Base-by-base conservation (phyloP, 2,113 vertebrate species). In the Prinia subflava region DNA sequence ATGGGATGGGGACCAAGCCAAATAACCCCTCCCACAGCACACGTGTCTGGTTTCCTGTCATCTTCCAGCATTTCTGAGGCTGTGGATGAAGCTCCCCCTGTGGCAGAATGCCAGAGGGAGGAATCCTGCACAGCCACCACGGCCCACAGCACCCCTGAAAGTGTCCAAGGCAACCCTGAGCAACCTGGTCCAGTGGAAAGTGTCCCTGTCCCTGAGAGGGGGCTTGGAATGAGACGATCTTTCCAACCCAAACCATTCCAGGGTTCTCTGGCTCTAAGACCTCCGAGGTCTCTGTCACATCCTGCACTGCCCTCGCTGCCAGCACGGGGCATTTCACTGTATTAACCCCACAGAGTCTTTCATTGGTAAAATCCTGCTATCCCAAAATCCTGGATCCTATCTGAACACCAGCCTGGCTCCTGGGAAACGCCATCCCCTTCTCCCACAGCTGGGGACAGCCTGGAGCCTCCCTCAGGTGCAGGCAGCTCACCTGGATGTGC, bases 401-500 rank as follows among this genome's bases (percentile, higher is more conserved):
- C 30, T 1, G 5, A 52, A 89, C 49, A 28, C 10, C 65, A 81
- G 56, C 35, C 82, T 35, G 65, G 78, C 82, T 90, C n/a, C 46
- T 33, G 49, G 47, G 41, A 81, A 60, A 76, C 7, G 12, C 37
- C 67, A 50, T 23, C 65, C 64, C 27, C 39, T 24, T 46, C 52
- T 35, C 64, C 59, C 60, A 13, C 53, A 27, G 73, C 64, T 18
- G 39, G 39, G 39, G 11, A 39, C 39, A 39, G 39, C 39, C 39
- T 39, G 39, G 39, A 39, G 39, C 39, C 39, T 39, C 39, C 39
- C 39, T 39, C 39, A 39, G n/a, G n/a, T n/a, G n/a, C n/a, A n/a
- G n/a, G 39, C 39, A 39, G 39, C 8, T 97, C 83, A 99, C 99
- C 99, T 99, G 98, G 53, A 99, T 97, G 65, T 99, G 98, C 87